These are phyloP conservation scores for Galerucella nymphaeae DNA, from an alignment of 2,888 invertebrate genomes.

Conservation along the genomic window DNA sequence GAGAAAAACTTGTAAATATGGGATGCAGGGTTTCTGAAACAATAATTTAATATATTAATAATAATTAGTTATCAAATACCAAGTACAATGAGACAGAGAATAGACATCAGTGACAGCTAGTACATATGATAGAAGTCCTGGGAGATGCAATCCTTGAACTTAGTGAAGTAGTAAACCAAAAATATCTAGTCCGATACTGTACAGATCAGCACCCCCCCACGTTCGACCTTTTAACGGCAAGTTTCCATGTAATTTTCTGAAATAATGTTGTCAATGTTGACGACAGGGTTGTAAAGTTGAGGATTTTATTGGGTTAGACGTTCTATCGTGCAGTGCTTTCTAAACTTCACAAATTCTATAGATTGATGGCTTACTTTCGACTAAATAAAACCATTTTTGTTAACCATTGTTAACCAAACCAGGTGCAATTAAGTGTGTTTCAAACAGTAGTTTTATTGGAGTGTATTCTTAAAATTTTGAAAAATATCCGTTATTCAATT, in stretches of 20 bases:
- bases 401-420: not conserved
- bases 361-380: constrained; percentile 9
- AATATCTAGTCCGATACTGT: not conserved
- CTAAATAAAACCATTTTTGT: not conserved
- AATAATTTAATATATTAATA: not conserved
- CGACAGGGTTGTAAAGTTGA: constrained; percentile 35
- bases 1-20: not conserved
- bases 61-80: too few relatives aligned
- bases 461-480: not conserved
- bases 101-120: too few relatives aligned
- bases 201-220: constrained; percentile 28
- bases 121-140: too few relatives aligned
- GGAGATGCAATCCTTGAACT: too few relatives aligned
- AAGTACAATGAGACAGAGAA: too few relatives aligned
- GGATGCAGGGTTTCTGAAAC: not conserved
- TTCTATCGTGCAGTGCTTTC: constrained; percentile 34
- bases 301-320: constrained; percentile 37
- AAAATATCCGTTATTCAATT: too few relatives aligned
- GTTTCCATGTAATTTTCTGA: constrained; percentile 39
- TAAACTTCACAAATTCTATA: constrained; percentile 25
- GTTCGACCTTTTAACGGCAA: constrained; percentile 31
- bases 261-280: constrained; percentile 41
- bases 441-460: not conserved
- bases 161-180: too few relatives aligned
- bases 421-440: constrained; percentile 15